Evolutionary conservation across 2,888 invertebrate species (phyloP).

Genomic region (Pimpla rufipes): DNA sequence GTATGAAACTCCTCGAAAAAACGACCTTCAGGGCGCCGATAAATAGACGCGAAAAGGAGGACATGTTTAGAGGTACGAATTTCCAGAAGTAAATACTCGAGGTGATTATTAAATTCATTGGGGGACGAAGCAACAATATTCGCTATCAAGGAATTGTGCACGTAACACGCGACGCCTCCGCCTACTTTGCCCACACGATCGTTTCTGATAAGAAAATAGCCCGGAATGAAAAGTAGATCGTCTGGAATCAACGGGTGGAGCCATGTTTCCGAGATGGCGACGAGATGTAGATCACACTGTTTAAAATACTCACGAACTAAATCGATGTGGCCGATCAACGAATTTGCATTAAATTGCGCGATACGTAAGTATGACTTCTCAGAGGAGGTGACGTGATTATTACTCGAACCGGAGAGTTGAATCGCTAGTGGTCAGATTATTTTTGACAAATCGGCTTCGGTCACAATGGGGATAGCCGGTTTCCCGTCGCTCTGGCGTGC

Average conservation of each 20-base stretch:
- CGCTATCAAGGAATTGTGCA: neutral
- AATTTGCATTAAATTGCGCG: slow-evolving; percentile 40
- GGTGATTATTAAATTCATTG: neutral
- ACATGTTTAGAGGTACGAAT: neutral
- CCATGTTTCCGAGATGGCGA: neutral
- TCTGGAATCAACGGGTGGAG: slow-evolving; percentile 11
- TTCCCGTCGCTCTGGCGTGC: neutral
- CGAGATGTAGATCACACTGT: slow-evolving; percentile 17
- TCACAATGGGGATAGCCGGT: neutral
- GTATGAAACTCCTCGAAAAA: neutral
- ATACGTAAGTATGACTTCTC: neutral
- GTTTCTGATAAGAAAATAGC: slow-evolving; percentile 32
- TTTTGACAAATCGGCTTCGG: neutral
- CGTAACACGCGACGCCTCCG: slow-evolving; percentile 40
- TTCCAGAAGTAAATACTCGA: neutral
- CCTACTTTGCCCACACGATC: slow-evolving; percentile 33
- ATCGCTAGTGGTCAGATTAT: neutral
- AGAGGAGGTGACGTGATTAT: neutral
- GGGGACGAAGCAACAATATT: slow-evolving; percentile 8
- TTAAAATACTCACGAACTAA: neutral
- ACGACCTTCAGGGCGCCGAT: neutral
- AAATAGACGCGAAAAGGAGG: neutral
- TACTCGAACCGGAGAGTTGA: neutral
- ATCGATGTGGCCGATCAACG: slow-evolving; percentile 26
- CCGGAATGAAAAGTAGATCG: neutral